Evolutionary conservation across 2,797 vertebrate genomes (phyloP).

Genomic region (Arrhamphus sclerolepis): DNA sequence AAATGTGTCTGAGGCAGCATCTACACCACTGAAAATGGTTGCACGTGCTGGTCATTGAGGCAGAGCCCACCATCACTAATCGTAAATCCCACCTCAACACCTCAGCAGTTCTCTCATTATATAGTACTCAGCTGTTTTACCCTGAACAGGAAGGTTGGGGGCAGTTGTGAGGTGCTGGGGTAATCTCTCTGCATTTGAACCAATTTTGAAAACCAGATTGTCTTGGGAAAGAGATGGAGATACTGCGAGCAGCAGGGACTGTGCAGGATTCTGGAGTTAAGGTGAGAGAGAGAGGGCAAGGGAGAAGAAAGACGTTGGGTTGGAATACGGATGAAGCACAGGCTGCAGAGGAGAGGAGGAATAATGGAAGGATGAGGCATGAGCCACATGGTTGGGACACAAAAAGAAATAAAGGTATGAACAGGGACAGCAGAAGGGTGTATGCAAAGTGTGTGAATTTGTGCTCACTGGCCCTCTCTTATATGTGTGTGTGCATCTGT

Average conservation of each 20-base stretch:
- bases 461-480: conserved; percentile 38
- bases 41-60: conserved; percentile 16
- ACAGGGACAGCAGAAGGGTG: conserved; percentile 49
- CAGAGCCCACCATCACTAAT: conserved; percentile 38
- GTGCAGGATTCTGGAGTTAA: conserved; percentile 24
- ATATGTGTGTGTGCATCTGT: conserved; percentile 38
- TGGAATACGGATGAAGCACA: conserved; percentile 35
- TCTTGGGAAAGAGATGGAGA: conserved; percentile 52
- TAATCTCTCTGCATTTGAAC: conserved; percentile 52
- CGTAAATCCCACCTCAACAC: conserved; percentile 46
- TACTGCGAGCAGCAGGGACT: conserved; percentile 41
- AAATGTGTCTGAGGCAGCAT: conserved; percentile 18
- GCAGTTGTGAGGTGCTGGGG: conserved; percentile 51
- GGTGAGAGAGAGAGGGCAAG: not conserved
- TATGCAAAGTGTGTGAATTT: conserved; percentile 54
- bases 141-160: conserved; percentile 46
- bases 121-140: conserved; percentile 28
- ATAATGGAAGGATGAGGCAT: conserved; percentile 46
- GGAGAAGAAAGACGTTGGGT: conserved; percentile 10
- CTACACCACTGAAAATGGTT: conserved; percentile 13
- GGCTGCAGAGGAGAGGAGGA: conserved; percentile 36
- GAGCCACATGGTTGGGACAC: conserved; percentile 50
- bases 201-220: conserved; percentile 54
- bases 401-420: conserved; percentile 39
- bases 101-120: conserved; percentile 39